Conservation (phyloP, 2,113 vertebrate species). For the Etheostoma spectabile region DNA sequence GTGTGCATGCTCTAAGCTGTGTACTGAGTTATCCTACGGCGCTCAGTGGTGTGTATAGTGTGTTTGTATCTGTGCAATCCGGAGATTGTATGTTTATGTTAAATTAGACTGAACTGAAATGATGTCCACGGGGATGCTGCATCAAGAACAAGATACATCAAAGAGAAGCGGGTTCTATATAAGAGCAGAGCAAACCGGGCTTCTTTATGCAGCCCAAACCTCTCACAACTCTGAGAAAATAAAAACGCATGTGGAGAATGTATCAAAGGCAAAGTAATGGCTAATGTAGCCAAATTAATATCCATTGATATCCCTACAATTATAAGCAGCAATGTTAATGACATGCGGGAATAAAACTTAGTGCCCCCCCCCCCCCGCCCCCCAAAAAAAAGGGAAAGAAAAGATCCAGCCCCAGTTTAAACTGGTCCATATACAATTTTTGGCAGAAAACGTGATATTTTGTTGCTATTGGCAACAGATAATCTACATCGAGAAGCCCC, state of each 20-base stretch:
- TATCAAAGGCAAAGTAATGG: slow-evolving; percentile 3
- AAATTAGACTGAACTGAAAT: slow-evolving; percentile 55
- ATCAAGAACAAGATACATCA: slow-evolving; percentile 63
- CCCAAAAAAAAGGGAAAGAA: neutral
- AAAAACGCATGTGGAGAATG: neutral
- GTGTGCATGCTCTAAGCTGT: slow-evolving; percentile 20
- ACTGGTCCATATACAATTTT: neutral
- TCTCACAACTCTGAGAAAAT: slow-evolving; percentile 18
- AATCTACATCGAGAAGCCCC: slow-evolving; percentile 33
- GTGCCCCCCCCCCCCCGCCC: neutral
- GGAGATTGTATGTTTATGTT: slow-evolving; percentile 40
- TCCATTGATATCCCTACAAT: neutral
- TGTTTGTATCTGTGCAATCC: slow-evolving; percentile 6
- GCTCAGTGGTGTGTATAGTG: neutral
- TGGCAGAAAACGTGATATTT: slow-evolving; percentile 28
- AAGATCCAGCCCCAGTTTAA: neutral
- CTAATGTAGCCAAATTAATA: slow-evolving; percentile 17
- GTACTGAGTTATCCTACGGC: slow-evolving; percentile 36
- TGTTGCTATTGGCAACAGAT: slow-evolving; percentile 16
- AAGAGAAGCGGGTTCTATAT: slow-evolving; percentile 46
- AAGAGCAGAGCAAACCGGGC: slow-evolving; percentile 13
- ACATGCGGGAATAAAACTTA: slow-evolving; percentile 32
- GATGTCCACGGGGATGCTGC: slow-evolving; percentile 56
- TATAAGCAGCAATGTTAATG: neutral
- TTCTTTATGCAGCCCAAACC: slow-evolving; percentile 23